Evolutionary conservation across 2,888 invertebrate species (phyloP).

Genomic region (Dexiosoma caninum): DNA sequence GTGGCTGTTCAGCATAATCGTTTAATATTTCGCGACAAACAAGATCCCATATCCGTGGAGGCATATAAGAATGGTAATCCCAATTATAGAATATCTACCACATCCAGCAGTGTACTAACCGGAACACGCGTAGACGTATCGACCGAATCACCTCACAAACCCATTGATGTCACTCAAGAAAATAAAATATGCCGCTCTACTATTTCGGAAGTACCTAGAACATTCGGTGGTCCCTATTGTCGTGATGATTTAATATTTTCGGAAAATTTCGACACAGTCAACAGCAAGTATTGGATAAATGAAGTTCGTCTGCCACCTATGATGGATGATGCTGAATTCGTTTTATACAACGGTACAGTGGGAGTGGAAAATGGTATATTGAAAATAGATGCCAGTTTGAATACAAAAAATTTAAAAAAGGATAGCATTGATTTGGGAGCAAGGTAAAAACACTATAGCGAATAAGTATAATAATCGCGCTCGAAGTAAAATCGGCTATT

Average conservation of each 20-base stretch:
- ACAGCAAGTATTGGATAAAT: slow-evolving; percentile 79
- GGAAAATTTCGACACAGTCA: slow-evolving; percentile 81
- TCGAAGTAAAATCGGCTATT: too few species aligned
- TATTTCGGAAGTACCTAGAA: slow-evolving; percentile 44
- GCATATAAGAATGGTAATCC: slow-evolving; percentile 39
- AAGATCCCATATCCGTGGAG: slow-evolving; percentile 62
- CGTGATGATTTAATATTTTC: slow-evolving; percentile 81
- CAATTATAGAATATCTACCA: slow-evolving; percentile 14
- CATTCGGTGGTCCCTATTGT: slow-evolving; percentile 72
- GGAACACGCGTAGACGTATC: neutral
- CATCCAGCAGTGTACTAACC: neutral
- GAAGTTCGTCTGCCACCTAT: slow-evolving; percentile 81
- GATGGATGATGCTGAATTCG: slow-evolving; percentile 78
- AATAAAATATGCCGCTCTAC: slow-evolving; percentile 43
- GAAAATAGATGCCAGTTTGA: slow-evolving; percentile 75
- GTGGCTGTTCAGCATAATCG: slow-evolving; percentile 80
- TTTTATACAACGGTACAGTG: slow-evolving; percentile 77
- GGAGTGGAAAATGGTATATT: slow-evolving; percentile 72
- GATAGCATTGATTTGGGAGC: slow-evolving; percentile 75
- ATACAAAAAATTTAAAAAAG: slow-evolving; percentile 68
- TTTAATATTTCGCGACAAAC: slow-evolving; percentile 76
- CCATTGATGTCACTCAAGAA: neutral
- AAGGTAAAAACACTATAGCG: slow-evolving; percentile 68
- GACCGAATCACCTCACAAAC: neutral
- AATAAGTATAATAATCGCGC: too few species aligned